Evolutionary conservation across 2,888 invertebrate species (phyloP), one percentile per base, ranked within the genome.

Genomic region (Spisula solida): DNA sequence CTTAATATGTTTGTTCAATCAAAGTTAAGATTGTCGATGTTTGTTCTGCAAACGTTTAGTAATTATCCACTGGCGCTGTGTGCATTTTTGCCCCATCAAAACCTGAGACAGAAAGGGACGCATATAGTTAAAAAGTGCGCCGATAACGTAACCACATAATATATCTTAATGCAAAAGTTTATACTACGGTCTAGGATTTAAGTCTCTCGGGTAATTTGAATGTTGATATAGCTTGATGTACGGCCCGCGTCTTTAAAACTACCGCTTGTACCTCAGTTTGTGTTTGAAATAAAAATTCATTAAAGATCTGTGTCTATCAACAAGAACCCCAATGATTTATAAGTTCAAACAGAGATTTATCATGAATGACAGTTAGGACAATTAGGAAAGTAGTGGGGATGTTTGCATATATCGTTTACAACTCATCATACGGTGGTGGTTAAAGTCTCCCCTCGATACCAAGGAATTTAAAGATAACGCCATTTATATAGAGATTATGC

Each of bases 321-420:
- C 79, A 83, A 56, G 51, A 48, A 56, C 25, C 34, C 48, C 55
- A 82, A 48, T 88, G 91, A 91, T 88, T 86, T 84, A 86, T 89
- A 83, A 85, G 88, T 92, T 90, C 87, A 88, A 90, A 90, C 79
- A 55, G 82, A 85, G 83, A 92, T 92, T 92, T 91, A 93, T 93
- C 90, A 88, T 34, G n/a, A 83, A 51, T 91, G 91, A 91, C 91
- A 84, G 66, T 34, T 60, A 14, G 55, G 80, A 82, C 92, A 91
- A 93, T 92, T 93, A 90, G 89, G 90, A 92, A 87, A 93, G 93
- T 91, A 89, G 88, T 84, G 75, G 75, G 78, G 31, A 66, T 92
- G 92, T 93, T 93, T 93, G 66, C 90, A 51, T 83, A 88, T 83
- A 79, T 89, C 88, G 91, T 93, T 93, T 85, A 88, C 83, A 82